These are phyloP conservation scores for Ornithoptera priamus DNA, from an alignment of 2,888 invertebrate species.

Conservation along the genomic window DNA sequence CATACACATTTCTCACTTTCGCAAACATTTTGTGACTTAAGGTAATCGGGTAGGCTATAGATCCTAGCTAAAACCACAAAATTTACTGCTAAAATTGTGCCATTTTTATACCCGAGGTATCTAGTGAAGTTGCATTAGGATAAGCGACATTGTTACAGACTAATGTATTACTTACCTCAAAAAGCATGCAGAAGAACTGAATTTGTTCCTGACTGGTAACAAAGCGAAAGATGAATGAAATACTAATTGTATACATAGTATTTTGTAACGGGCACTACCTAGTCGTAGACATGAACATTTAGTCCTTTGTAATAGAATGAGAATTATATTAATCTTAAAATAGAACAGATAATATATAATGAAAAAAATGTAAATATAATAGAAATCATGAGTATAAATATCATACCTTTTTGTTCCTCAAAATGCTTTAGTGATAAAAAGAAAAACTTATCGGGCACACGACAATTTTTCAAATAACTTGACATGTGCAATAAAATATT, in stretches of 20 bases:
- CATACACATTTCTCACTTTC: too few species aligned
- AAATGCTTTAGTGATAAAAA: background rate
- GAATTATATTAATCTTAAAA: too few species aligned
- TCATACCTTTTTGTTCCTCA: background rate
- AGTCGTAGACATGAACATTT: too few species aligned
- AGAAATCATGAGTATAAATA: background rate
- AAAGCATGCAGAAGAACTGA: background rate
- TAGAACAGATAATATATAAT: too few species aligned
- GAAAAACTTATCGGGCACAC: constrained; percentile 8
- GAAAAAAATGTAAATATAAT: background rate
- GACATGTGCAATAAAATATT: constrained; percentile 15
- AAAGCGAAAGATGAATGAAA: background rate
- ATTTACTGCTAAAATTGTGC: too few species aligned
- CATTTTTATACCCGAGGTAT: background rate
- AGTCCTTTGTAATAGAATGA: too few species aligned
- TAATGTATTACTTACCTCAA: background rate
- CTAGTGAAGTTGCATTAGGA: background rate
- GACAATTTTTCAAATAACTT: constrained; percentile 1
- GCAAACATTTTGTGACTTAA: too few species aligned
- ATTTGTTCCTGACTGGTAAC: background rate
- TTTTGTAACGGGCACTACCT: background rate
- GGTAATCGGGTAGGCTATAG: too few species aligned
- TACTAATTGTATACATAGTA: background rate
- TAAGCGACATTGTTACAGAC: background rate
- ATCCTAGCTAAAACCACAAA: too few species aligned